These are phyloP conservation scores for Misgurnus anguillicaudatus DNA, from an alignment of 2,113 vertebrate species.

Conservation along the genomic window DNA sequence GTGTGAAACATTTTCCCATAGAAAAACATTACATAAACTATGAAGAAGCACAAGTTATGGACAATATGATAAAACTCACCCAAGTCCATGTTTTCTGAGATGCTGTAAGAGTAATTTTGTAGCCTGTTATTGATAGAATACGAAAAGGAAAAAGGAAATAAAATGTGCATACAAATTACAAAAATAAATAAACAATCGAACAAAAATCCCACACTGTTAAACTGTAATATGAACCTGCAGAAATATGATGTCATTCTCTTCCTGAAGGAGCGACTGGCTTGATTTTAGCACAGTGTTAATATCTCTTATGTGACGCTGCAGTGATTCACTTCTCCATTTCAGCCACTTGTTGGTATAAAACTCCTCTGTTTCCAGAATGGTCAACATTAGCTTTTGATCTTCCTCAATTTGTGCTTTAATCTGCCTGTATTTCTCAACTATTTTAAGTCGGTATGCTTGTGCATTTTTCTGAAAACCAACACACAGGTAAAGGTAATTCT, in stretches of 20 bases:
- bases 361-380: constrained; percentile 72
- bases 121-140: background rate
- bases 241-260: constrained; percentile 65
- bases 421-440: constrained; percentile 71
- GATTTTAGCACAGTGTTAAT: constrained; percentile 63
- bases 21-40: too few relatives aligned
- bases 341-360: constrained; percentile 66
- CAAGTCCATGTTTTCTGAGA: constrained; percentile 64
- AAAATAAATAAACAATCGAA: constrained; percentile 3
- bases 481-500: background rate
- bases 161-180: background rate
- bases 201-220: background rate
- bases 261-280: constrained; percentile 65
- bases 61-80: constrained; percentile 60
- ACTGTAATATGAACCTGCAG: constrained; percentile 60
- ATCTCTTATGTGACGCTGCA: constrained; percentile 65
- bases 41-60: background rate
- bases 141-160: background rate
- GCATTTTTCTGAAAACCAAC: constrained; percentile 59
- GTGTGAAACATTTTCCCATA: background rate
- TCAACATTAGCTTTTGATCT: constrained; percentile 74
- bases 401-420: constrained; percentile 69
- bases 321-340: constrained; percentile 57
- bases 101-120: constrained; percentile 58
- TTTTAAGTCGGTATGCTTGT: constrained; percentile 63